Conservation (phyloP, 2,888 invertebrate genomes). For the Amblyjoppa fuscipennis region DNA sequence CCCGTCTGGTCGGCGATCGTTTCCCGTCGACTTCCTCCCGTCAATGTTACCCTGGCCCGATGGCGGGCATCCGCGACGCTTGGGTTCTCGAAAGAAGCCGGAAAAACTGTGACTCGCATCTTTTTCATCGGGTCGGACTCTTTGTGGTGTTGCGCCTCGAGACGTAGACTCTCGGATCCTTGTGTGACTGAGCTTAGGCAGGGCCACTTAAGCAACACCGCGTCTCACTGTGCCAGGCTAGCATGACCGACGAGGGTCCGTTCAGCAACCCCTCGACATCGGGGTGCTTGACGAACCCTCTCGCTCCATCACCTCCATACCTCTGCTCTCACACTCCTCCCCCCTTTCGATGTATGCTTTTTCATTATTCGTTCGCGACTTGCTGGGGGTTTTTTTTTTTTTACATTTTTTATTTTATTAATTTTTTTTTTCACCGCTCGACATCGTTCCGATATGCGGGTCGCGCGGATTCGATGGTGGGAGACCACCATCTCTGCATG, state of each 20-base stretch:
- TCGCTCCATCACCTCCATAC: slow-evolving; percentile 30
- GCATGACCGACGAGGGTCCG: slow-evolving; percentile 77
- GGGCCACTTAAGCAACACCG: slow-evolving; percentile 82
- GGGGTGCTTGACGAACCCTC: slow-evolving; percentile 6
- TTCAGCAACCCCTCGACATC: slow-evolving; percentile 48
- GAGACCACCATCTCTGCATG: slow-evolving; percentile 58
- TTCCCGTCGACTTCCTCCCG: slow-evolving; percentile 50
- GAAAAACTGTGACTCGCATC: slow-evolving; percentile 79
- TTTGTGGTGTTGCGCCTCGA: slow-evolving; percentile 75
- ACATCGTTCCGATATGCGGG: slow-evolving; percentile 31
- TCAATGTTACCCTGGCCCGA: slow-evolving; percentile 77
- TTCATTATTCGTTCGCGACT: slow-evolving; percentile 55
- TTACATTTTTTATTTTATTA: slow-evolving; percentile 2
- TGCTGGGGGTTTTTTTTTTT: slow-evolving; percentile 25
- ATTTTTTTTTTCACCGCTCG: slow-evolving; percentile 14
- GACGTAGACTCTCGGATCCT: slow-evolving; percentile 71
- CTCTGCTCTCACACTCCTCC: slow-evolving; percentile 40
- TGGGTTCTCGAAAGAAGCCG: slow-evolving; percentile 82
- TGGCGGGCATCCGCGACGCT: slow-evolving; percentile 85
- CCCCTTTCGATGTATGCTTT: slow-evolving; percentile 53
- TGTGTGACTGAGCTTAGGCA: slow-evolving; percentile 61
- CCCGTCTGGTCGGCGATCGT: slow-evolving; percentile 15
- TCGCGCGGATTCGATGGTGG: slow-evolving; percentile 69
- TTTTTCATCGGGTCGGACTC: slow-evolving; percentile 76
- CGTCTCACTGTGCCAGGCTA: slow-evolving; percentile 83